These are phyloP conservation scores for Sebastes aleutianus DNA, from an alignment of 2,797 vertebrate species.

Conservation along the genomic window DNA sequence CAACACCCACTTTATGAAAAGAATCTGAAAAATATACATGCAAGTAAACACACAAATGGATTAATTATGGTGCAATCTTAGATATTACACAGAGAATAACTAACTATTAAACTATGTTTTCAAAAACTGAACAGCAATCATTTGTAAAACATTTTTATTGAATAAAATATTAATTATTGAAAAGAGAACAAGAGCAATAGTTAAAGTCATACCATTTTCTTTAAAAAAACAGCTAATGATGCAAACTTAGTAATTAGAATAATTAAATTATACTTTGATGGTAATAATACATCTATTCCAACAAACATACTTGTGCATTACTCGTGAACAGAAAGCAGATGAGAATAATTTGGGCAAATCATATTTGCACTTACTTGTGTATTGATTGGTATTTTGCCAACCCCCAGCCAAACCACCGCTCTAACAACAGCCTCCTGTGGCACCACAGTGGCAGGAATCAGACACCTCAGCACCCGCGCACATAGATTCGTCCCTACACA, in stretches of 20 bases:
- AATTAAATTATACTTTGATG: background rate
- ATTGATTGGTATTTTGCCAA: constrained; percentile 82
- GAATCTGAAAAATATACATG: constrained; percentile 74
- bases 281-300: background rate
- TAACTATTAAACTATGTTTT: background rate
- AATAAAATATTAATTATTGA: background rate
- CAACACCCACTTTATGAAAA: constrained; percentile 94
- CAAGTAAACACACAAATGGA: background rate
- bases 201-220: background rate
- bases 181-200: background rate
- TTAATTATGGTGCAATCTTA: background rate
- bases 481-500: constrained; percentile 67
- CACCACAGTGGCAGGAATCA: constrained; percentile 88
- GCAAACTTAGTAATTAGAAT: background rate
- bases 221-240: background rate
- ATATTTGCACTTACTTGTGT: constrained; percentile 83
- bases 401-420: constrained; percentile 88
- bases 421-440: constrained; percentile 85
- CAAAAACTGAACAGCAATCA: background rate
- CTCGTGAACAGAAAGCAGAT: background rate
- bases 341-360: background rate
- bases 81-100: background rate
- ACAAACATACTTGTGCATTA: background rate
- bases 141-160: background rate
- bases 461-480: constrained; percentile 85